phyloP scores from a whole-genome alignment of 2,113 vertebrate species.

The Vidua chalybeata region DNA sequence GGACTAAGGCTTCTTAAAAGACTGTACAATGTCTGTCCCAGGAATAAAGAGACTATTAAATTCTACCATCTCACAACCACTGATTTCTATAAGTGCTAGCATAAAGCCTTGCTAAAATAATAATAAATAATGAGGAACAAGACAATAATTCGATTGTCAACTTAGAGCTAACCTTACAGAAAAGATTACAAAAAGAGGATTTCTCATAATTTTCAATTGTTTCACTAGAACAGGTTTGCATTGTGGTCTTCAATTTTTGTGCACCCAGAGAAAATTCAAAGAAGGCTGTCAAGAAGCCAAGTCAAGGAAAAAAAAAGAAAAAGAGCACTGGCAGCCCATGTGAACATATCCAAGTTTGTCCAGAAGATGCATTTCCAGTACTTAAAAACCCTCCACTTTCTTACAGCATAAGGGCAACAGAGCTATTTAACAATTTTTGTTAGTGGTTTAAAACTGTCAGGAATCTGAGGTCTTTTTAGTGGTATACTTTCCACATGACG shows the following conservation, averaged over 20 bases:
- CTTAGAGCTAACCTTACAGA: neutral
- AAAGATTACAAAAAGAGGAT: neutral
- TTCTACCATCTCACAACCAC: neutral
- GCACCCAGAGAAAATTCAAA: neutral
- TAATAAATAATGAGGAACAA: neutral
- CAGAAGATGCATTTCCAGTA: conserved; percentile 11
- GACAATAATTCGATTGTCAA: neutral
- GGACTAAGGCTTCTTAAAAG: neutral
- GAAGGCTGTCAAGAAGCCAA: neutral
- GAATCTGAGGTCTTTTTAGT: conserved; percentile 24
- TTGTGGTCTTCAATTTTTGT: neutral
- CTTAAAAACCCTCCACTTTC: neutral
- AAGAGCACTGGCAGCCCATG: neutral
- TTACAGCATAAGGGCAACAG: conserved; percentile 12
- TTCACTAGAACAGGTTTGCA: neutral
- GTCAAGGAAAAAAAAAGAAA: neutral
- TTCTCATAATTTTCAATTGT: neutral
- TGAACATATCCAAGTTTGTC: neutral
- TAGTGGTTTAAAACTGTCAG: conserved; percentile 32
- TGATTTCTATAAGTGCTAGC: neutral
- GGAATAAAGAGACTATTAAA: neutral
- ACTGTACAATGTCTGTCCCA: neutral
- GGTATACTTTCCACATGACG: neutral
- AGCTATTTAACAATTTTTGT: conserved; percentile 42
- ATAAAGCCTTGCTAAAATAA: neutral